A percentile compares a stretch with the other conserved stretches of the same genome.
Evolutionary conservation across 2,888 invertebrate genomes (phyloP).

Genomic region (Hecatera dysodea): DNA sequence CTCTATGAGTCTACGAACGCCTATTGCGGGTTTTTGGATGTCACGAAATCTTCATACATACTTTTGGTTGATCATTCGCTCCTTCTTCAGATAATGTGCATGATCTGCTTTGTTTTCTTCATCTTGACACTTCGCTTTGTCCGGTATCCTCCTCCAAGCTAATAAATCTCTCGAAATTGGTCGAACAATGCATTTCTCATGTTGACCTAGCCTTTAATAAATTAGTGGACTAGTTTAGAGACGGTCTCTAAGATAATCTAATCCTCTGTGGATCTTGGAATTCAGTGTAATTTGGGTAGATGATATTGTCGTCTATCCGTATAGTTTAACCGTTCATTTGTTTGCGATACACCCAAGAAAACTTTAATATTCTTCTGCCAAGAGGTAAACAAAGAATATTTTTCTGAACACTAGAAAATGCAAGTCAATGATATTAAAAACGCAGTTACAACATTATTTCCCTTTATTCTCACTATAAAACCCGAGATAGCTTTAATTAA

Average conservation of each 20-base stretch:
- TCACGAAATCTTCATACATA: too few species aligned
- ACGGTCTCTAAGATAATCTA: constrained; percentile 25
- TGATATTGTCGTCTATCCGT: neutral
- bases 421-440: constrained; percentile 52
- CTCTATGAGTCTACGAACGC: too few species aligned
- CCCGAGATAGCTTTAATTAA: constrained; percentile 54
- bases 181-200: constrained; percentile 15
- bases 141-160: constrained; percentile 7
- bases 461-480: constrained; percentile 48
- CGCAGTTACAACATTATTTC: constrained; percentile 40
- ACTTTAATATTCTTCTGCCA: neutral
- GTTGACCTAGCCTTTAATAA: constrained; percentile 26
- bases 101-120: neutral
- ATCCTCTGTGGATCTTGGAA: constrained; percentile 10
- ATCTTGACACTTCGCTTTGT: neutral
- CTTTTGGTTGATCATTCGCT: neutral
- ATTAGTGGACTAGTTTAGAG: constrained; percentile 26
- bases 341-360: neutral
- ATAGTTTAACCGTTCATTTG: neutral
- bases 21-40: too few species aligned
- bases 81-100: neutral
- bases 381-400: constrained; percentile 2
- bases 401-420: constrained; percentile 26
- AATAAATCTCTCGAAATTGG: constrained; percentile 32
- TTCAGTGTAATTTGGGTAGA: constrained; percentile 8